Base-by-base conservation (phyloP, 2,888 invertebrate species). In the Apantesis nais region DNA sequence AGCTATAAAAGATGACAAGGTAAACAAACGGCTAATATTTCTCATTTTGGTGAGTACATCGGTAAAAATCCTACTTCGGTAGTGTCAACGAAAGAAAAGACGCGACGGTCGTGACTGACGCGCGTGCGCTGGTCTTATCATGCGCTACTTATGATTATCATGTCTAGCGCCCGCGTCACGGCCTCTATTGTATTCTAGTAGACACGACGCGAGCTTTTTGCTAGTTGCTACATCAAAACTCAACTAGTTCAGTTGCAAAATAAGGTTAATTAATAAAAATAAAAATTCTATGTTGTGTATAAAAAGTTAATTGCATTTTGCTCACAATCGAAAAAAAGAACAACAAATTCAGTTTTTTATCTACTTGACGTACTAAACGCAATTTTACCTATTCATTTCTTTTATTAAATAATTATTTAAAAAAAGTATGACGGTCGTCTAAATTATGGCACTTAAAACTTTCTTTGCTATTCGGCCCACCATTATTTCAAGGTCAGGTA, bases 141-240 rank as follows among this genome's bases (percentile, higher is more conserved):
- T 92, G 93, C 90, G 90, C 92, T 91, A 92, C 92, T 92, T 90
- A 88, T 89, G 89, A 93, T 93, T 92, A 91, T 91, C 89, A 88
- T 90, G 91, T 91, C 89, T 90, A 86, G 87, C 88, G 89, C 87
- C 89, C 85, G 86, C 85, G 87, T 88, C 89, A 89, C 89, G 88
- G 81, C 83, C 76, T 82, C 80, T 70, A 86, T 86, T 89, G 84
- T 83, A 68, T 78, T 70, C 52, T 65, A 73, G 58, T 55, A 72
- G 78, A 77, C 80, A 81, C 74, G 81, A 83, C 74, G 66, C 68
- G 64, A 55, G 73, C 74, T 82, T 82, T 86, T 86, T 86, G 81
- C 82, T 77, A 80, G 75, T 83, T 77, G 79, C 83, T 76, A 85
- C 85, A 82, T 78, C 70, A 74, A 83, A 83, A 83, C 79, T 79